Evolutionary conservation across 2,888 invertebrate species (phyloP).

Genomic region (Tetragonisca angustula): DNA sequence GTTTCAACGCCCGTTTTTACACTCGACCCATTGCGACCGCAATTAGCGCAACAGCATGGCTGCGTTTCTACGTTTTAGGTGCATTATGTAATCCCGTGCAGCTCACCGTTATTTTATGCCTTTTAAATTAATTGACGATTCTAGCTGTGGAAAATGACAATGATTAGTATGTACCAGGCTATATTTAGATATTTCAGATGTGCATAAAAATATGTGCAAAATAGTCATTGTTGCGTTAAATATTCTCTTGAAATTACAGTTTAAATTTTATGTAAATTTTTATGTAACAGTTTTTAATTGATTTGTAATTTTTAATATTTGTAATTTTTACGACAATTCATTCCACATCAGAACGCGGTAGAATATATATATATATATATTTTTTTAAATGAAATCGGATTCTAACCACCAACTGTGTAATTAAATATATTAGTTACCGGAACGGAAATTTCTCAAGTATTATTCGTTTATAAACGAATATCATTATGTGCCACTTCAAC

Average conservation of each 20-base stretch:
- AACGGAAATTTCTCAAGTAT: background rate
- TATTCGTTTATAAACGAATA: background rate
- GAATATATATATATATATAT: background rate
- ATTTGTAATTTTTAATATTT: background rate
- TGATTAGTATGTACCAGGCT: background rate
- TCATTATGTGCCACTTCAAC: background rate
- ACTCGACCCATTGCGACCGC: constrained; percentile 35
- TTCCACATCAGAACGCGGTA: background rate
- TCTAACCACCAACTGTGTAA: background rate
- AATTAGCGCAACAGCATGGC: constrained; percentile 43
- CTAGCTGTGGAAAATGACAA: background rate
- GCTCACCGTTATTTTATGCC: constrained; percentile 36
- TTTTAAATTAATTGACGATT: constrained; percentile 24
- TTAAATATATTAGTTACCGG: background rate
- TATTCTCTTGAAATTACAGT: too few relatives aligned
- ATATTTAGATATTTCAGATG: background rate
- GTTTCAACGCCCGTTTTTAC: constrained; percentile 45
- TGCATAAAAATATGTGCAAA: background rate
- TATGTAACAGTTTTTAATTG: background rate
- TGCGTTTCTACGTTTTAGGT: constrained; percentile 45
- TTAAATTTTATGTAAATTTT: too few relatives aligned
- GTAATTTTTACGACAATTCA: background rate
- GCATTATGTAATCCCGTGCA: constrained; percentile 48
- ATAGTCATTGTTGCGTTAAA: too few relatives aligned
- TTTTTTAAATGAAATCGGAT: background rate